phyloP scores from a whole-genome alignment of 2,888 invertebrate species.

The Neocrepidodera transversa region DNA sequence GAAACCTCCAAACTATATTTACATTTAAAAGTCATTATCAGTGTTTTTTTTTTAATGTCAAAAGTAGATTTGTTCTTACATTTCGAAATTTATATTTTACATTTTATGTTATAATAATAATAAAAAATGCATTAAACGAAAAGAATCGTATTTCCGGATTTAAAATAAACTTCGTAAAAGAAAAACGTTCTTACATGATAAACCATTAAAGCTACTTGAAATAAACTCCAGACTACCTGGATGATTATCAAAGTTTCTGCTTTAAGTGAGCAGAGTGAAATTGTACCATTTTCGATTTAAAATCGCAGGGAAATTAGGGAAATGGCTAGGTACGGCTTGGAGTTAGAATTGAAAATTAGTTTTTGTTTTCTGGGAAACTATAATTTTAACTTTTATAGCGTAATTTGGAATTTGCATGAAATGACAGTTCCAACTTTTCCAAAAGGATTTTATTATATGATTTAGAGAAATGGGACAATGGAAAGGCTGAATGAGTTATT shows the following conservation, averaged over 20 bases:
- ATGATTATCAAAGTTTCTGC: conserved; percentile 20
- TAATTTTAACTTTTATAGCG: conserved; percentile 9
- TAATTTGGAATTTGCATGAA: conserved; percentile 7
- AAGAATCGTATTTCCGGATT: too few species aligned
- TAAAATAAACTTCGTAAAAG: neutral
- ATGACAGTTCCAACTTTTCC: conserved; percentile 9
- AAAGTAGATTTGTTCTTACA: too few species aligned
- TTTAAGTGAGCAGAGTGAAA: conserved; percentile 16
- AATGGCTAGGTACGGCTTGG: conserved; percentile 6
- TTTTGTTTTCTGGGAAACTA: conserved; percentile 8
- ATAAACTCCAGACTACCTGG: conserved; percentile 7
- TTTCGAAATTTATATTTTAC: too few species aligned
- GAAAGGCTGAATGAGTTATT: neutral
- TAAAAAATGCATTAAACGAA: too few species aligned
- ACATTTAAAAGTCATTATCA: too few species aligned
- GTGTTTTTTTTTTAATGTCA: too few species aligned
- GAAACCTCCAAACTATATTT: too few species aligned
- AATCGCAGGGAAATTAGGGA: conserved; percentile 15
- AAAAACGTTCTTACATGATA: conserved; percentile 3
- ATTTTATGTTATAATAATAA: too few species aligned
- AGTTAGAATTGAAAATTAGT: conserved; percentile 21
- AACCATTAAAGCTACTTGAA: conserved; percentile 6
- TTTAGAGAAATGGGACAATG: neutral
- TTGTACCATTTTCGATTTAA: conserved; percentile 15
- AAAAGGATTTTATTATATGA: conserved; percentile 1